Evolutionary conservation across 1,140 invertebrate genomes (phyloP).

Genomic region (Dufourea novaeangliae): DNA sequence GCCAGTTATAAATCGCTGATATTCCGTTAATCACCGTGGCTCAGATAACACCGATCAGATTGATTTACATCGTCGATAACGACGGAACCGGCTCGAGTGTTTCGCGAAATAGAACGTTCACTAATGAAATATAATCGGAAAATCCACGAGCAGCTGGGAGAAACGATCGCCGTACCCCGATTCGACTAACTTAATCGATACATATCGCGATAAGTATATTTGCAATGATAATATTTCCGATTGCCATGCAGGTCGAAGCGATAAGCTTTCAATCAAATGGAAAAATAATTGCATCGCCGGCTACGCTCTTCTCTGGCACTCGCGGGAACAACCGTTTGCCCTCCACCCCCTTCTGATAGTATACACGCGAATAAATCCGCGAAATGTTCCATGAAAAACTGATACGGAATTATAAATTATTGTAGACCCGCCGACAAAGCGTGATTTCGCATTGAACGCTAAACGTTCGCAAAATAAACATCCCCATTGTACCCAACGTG

Average conservation of each 20-base stretch:
- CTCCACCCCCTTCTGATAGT: not conserved
- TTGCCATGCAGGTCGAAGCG: slow-evolving; percentile 28
- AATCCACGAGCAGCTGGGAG: not conserved
- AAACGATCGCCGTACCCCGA: not conserved
- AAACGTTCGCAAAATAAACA: too few species aligned
- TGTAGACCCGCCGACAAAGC: not conserved
- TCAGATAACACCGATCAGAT: too few species aligned
- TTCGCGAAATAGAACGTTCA: not conserved
- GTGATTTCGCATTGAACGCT: not conserved
- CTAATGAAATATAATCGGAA: not conserved
- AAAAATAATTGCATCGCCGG: not conserved
- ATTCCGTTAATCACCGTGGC: not conserved
- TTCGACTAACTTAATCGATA: slow-evolving; percentile 5
- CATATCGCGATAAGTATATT: slow-evolving; percentile 38
- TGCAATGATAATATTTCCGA: slow-evolving; percentile 51
- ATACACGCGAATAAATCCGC: not conserved
- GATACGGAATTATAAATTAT: too few species aligned
- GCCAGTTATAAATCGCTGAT: not conserved
- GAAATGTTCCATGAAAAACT: not conserved
- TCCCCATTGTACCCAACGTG: too few species aligned
- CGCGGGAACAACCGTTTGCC: not conserved
- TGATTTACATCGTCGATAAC: too few species aligned
- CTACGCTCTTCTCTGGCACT: not conserved
- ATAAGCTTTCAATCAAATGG: slow-evolving; percentile 9
- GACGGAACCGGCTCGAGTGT: not conserved